Evolutionary conservation across 2,888 invertebrate species (phyloP), one percentile per base, ranked within the genome.

Genomic region (Nudaria mundana): DNA sequence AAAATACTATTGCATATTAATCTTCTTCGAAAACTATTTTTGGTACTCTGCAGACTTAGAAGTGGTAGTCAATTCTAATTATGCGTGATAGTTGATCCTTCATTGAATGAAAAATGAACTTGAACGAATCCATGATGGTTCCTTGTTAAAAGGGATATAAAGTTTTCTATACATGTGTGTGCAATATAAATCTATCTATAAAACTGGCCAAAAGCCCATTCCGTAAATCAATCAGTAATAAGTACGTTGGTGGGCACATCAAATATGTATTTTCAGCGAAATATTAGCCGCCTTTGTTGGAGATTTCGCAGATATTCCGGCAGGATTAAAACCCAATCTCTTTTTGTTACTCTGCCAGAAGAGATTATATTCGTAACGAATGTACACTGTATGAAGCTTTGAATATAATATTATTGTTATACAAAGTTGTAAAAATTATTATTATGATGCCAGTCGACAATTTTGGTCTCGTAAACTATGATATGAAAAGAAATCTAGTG

Each of bases 251-350:
- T 54, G 49, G 56, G 52, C 54, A 57, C 54, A 63, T 62, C 58
- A 63, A 63, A 71, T 66, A 66, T 62, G 55, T 69, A 67, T 69
- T 68, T 66, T 65, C 63, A 67, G 57, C 56, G 50, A 54, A 63
- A 63, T 65, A 63, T 66, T 63, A 64, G 56, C 56, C 52, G 56
- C 58, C 48, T 62, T 65, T 65, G 64, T 66, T 61, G 54, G 54
- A 58, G 60, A 63, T 67, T 60, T 64, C 55, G 60, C 61, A 63
- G 71, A 76, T 72, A 75, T 69, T 72, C 62, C 56, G 60, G 57
- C 58, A 66, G 75, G 74, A 78, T 78, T 77, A 76, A 72, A 71
- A 65, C 64, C 62, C 67, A 74, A 77, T 75, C 73, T 76, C 71
- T 73, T 78, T 75, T 75, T 73, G 76, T 73, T 71, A 65, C 65